Conservation (phyloP, 2,797 vertebrate genomes). For the Melanotaenia parkinsoni region DNA sequence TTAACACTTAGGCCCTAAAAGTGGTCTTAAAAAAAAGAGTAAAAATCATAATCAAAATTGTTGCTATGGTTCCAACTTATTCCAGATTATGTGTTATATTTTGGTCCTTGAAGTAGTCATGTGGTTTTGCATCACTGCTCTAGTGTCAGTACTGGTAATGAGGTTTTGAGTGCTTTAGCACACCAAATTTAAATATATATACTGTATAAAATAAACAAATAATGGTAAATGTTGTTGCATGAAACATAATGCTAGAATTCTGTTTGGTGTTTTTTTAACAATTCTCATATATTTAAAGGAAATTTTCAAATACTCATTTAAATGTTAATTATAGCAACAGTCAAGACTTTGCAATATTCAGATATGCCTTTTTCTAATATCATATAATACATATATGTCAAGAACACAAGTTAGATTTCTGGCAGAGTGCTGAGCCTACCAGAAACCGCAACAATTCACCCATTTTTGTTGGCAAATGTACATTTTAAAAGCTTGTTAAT, state of each 20-base stretch:
- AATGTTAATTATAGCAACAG: background rate
- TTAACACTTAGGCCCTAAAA: no score
- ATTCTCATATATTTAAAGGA: no score
- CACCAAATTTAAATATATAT: background rate
- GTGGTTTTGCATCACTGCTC: no score
- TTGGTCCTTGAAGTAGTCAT: no score
- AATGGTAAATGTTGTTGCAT: background rate
- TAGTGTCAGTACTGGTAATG: no score
- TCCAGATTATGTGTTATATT: no score
- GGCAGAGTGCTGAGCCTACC: background rate
- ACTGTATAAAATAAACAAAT: no score
- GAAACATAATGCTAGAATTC: background rate
- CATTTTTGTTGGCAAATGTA: background rate
- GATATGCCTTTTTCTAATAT: background rate
- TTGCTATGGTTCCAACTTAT: no score
- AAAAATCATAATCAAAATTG: no score
- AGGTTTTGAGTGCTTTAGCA: background rate
- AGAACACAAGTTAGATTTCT: slow-evolving; percentile 10
- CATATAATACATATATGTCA: slow-evolving; percentile 9
- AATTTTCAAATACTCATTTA: background rate
- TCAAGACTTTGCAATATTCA: background rate
- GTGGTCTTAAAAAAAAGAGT: no score
- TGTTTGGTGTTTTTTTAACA: no score
- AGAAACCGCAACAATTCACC: background rate
- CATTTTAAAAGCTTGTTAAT: slow-evolving; percentile 8